These are phyloP conservation scores for Acromyrmex heyeri DNA, from an alignment of 1,140 invertebrate genomes.

Conservation along the genomic window DNA sequence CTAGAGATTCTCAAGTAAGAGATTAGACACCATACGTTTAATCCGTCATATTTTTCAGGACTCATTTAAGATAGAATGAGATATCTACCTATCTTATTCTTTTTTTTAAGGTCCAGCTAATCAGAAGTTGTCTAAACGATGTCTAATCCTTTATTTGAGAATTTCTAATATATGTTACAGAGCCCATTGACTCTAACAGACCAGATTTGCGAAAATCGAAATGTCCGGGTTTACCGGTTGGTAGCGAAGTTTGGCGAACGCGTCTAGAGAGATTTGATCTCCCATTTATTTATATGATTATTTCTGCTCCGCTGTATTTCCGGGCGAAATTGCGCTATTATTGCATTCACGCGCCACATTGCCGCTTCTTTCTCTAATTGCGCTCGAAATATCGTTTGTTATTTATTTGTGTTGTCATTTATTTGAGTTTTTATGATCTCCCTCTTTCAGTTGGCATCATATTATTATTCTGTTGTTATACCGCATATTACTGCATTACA, in stretches of 20 bases:
- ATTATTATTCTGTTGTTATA: conserved; percentile 17
- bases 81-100: no score
- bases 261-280: background rate
- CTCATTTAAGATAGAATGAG: no score
- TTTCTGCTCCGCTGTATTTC: no score
- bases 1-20: no score
- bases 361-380: background rate
- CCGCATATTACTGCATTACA: conserved; percentile 23
- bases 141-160: no score
- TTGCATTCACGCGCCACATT: background rate
- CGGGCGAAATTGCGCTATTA: background rate
- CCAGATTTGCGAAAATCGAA: background rate
- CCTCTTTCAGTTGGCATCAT: background rate
- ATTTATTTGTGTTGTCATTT: background rate
- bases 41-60: no score
- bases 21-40: no score
- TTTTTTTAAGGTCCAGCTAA: no score
- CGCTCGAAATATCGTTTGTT: background rate
- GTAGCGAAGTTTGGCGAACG: background rate
- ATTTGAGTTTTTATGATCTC: background rate
- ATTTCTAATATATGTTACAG: no score
- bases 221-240: background rate
- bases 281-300: conserved; percentile 4
- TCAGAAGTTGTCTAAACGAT: no score
- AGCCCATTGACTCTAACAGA: background rate